Base-by-base conservation (phyloP, 2,113 vertebrate species). In the Lepidiolamprologus cunningtoni region DNA sequence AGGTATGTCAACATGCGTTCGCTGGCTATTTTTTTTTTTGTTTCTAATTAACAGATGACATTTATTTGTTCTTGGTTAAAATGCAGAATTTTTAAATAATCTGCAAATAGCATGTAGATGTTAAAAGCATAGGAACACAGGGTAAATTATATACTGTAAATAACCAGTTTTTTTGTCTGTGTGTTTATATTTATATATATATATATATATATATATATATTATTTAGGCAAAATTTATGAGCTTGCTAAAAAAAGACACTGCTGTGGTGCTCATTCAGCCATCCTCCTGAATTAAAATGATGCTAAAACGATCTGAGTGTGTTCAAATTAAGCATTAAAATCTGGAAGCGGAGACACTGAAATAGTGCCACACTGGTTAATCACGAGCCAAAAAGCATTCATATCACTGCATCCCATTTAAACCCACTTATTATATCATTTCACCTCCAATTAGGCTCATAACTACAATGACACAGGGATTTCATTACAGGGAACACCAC, bases 1-100 rank as follows among this genome's bases (percentile, higher is more conserved):
- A 99, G 98, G 99, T 99, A 94, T 33, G 73, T 84, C 58, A 68
- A 9, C 16, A 3, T 47, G 42, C 2, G 11, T 1, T 66, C 13
- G 2, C n/a, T 71, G 76, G 19, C 33, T 50, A 6, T 58, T 37
- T 63, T 37, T 63, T 3, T 14, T 33, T 5, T 76, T 76, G 42
- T 5, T 76, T 17, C 71, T 23, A 23, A 42, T 71, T 71, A 71
- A 71, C 35, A 71, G 8, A 1, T 71, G n/a, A 42, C 1, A 8
- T 23, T 40, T 14, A 9, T 42, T 71, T 42, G 12, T 71, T 71
- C n/a, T 23, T 40, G 37, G 37, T n/a, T 71, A 0, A 71, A 71
- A 71, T 40, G 11, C n/a, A 9, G n/a, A 71, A 21, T 26, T 73
- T 10, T 73, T 16, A 10, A 73, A 6, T 0, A 1, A 71, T 71